Evolutionary conservation across 2,113 vertebrate genomes (phyloP), one percentile per base, ranked within the genome.

Genomic region (Halichoerus grypus): DNA sequence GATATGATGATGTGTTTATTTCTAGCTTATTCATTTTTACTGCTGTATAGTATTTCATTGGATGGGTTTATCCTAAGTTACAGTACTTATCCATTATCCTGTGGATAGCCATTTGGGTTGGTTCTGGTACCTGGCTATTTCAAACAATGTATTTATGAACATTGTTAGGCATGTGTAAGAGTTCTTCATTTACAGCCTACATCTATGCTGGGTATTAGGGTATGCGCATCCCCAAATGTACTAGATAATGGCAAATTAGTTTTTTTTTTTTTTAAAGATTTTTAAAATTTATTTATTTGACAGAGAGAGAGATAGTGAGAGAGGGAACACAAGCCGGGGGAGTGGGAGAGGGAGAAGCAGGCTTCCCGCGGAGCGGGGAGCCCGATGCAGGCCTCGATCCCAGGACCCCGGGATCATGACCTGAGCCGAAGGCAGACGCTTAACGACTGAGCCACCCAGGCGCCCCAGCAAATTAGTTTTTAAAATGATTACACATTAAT

Each of bases 1-100:
- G 59, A 53, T 28, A 69, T 31, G 88, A 57, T 21, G 31, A 18
- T 8, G 4, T 19, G 3, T 71, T 84, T 55, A 33, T 79, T 46
- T 97, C 28, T 82, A 71, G 31, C 46, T 79, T 79, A n/a, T 65
- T 86, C n/a, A 81, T 87, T 89, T 77, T 81, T 74, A 59, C 57
- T 15, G 21, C 21, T 57, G 1, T 31, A 24, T 36, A 72, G 63
- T 55, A 31, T 85, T 95, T 92, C 8, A 31, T 33, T 69, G 10
- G 24, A 7, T 59, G n/a, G 67, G 2, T 33, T 3, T 28, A 22
- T 55, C 33, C 31, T 80, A n/a, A 22, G 18, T 61, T 69, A 28
- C 0, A 10, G 19, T 21, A 21, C 5, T 31, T 46, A 33, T 19
- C 53, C 12, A 36, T 65, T 51, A 13, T 39, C 42, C 53, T 13